These are phyloP conservation scores for Glyptemys insculpta DNA, from an alignment of 2,797 vertebrate species.

Conservation along the genomic window DNA sequence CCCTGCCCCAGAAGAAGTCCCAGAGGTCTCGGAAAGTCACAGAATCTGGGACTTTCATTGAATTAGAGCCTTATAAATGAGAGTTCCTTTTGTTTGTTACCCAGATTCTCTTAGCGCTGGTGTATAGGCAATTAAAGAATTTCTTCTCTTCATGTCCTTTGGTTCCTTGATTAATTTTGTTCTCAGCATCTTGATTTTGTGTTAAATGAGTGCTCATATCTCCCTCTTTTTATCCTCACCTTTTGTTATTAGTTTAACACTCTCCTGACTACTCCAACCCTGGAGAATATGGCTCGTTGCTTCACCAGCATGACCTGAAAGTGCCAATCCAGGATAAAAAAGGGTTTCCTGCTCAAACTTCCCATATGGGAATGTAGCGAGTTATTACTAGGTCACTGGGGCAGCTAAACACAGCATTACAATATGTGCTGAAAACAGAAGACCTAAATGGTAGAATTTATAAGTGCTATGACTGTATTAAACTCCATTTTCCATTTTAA, in stretches of 20 bases:
- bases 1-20: too few species aligned
- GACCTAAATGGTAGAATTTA: background rate
- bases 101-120: background rate
- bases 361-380: background rate
- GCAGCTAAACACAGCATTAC: slow-evolving; percentile 21
- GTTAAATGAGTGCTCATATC: background rate
- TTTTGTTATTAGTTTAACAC: background rate
- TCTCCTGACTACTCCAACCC: slow-evolving; percentile 21
- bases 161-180: background rate
- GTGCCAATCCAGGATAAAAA: slow-evolving; percentile 50
- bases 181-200: background rate
- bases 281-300: slow-evolving; percentile 23
- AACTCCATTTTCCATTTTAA: background rate
- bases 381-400: slow-evolving; percentile 58
- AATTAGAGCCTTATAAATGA: background rate
- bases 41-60: too few species aligned
- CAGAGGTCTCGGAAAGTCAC: too few species aligned
- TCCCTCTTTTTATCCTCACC: background rate
- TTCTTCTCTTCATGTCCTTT: background rate
- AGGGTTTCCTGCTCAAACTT: slow-evolving; percentile 45
- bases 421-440: slow-evolving; percentile 35
- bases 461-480: background rate
- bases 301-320: slow-evolving; percentile 17
- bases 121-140: background rate
- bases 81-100: background rate